These are phyloP conservation scores for Ophion obscuratus DNA, from an alignment of 2,888 invertebrate genomes.

Conservation along the genomic window DNA sequence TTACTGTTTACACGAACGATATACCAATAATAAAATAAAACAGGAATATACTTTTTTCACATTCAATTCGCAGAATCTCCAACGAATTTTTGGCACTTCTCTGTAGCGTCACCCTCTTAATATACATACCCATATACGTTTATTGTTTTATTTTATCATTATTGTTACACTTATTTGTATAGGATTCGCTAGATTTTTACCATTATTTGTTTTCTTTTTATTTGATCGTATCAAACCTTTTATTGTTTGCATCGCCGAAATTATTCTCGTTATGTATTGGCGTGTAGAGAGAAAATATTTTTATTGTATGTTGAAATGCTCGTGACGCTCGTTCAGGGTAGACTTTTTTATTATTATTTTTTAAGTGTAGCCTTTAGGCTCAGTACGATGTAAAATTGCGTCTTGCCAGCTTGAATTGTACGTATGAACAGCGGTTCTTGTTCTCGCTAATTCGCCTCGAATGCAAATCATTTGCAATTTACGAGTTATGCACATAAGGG, in stretches of 20 bases:
- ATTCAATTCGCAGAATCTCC: too few species aligned
- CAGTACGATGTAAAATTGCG: slow-evolving; percentile 1
- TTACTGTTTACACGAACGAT: too few species aligned
- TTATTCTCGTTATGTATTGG: neutral
- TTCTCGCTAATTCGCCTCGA: too few species aligned
- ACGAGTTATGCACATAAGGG: too few species aligned
- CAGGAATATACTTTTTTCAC: too few species aligned
- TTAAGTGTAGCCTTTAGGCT: slow-evolving; percentile 28
- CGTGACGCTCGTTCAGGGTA: slow-evolving; percentile 46
- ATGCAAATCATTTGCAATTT: too few species aligned
- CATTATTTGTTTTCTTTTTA: slow-evolving; percentile 11
- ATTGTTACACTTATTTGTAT: slow-evolving; percentile 40
- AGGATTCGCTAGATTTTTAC: slow-evolving; percentile 18
- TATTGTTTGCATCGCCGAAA: slow-evolving; percentile 22
- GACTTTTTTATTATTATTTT: neutral
- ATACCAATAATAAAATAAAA: too few species aligned
- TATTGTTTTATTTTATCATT: slow-evolving; percentile 45
- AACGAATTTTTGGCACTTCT: too few species aligned
- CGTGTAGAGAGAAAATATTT: neutral
- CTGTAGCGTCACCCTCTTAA: neutral
- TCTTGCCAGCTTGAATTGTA: too few species aligned
- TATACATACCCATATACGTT: slow-evolving; percentile 30
- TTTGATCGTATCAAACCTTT: slow-evolving; percentile 5
- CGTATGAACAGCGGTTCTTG: too few species aligned
- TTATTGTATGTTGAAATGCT: slow-evolving; percentile 31